Conservation (phyloP, 2,888 invertebrate genomes). For the Stenurella melanura region DNA sequence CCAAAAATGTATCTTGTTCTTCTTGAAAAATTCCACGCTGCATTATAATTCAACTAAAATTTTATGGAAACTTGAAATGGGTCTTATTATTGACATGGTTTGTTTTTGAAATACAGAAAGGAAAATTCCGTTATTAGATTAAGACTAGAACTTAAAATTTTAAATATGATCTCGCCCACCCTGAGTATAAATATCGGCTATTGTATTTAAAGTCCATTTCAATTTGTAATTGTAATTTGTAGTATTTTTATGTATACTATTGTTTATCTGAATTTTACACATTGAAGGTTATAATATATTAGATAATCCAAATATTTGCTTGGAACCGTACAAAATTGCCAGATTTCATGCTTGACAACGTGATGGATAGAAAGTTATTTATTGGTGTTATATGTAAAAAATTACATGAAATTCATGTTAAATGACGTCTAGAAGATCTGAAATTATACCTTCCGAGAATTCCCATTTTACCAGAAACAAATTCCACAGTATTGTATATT, state of each 20-base stretch:
- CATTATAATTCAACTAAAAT: too few relatives aligned
- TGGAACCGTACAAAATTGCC: neutral
- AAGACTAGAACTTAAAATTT: too few relatives aligned
- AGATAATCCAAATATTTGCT: conserved; percentile 20
- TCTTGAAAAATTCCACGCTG: too few relatives aligned
- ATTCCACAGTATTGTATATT: neutral
- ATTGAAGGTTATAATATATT: conserved; percentile 1
- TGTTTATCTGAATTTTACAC: neutral
- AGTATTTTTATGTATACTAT: neutral
- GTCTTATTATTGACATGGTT: too few relatives aligned
- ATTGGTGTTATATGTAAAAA: neutral
- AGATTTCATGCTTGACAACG: neutral
- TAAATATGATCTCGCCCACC: too few relatives aligned
- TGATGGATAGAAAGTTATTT: conserved; percentile 6
- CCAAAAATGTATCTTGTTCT: too few relatives aligned
- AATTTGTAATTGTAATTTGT: neutral
- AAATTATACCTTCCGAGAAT: neutral
- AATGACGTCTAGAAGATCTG: neutral
- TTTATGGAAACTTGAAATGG: too few relatives aligned
- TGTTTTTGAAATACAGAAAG: too few relatives aligned
- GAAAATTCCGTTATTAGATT: too few relatives aligned
- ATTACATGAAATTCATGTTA: neutral
- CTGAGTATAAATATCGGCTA: too few relatives aligned
- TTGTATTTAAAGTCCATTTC: neutral
- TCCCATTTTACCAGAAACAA: neutral